Evolutionary conservation across 2,888 invertebrate genomes (phyloP), one percentile per base, ranked within the genome.

Genomic region (Mycalesis mineus): DNA sequence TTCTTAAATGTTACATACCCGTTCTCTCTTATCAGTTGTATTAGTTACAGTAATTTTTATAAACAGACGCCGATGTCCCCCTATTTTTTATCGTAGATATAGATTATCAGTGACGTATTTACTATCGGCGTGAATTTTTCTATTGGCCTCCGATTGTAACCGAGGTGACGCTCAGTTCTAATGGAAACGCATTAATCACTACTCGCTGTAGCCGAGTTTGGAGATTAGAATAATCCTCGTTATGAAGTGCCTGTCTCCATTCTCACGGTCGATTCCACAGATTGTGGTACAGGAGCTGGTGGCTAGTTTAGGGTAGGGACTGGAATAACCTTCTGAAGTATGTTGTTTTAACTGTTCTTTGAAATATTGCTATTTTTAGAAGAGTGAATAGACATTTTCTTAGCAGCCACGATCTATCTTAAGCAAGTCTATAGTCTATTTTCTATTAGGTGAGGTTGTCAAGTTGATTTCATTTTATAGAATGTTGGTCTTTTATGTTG

Each of bases 91-190:
- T 9, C 47, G 14, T 50, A 50, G 28, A 28, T 40, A 29, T 50
- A 82, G 84, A 86, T 86, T 83, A 87, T 83, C 78, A 69, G 57
- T 74, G 76, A 85, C 80, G 80, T 82, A 85, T 85, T 78, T 78
- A 84, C 81, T 81, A 77, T 72, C 74, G 68, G 75, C 61, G 62
- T 63, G 62, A 74, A 74, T 73, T 74, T 78, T 77, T 77, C 75
- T 74, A 63, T 68, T 64, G 65, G 62, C 56, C 58, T 64, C 61
- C 62, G 62, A 64, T 63, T 58, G 58, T 62, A 47, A 54, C 42
- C 57, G 63, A 65, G 65, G 60, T 65, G 69, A 77, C 76, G 70
- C 73, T 72, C 71, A 72, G 70, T 74, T 75, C 66, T 80, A 80
- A 82, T 76, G 80, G 74, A 60, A 31, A 53, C 57, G 57, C 56